Conservation (phyloP, 2,888 invertebrate species). For the Julus scandinavius region DNA sequence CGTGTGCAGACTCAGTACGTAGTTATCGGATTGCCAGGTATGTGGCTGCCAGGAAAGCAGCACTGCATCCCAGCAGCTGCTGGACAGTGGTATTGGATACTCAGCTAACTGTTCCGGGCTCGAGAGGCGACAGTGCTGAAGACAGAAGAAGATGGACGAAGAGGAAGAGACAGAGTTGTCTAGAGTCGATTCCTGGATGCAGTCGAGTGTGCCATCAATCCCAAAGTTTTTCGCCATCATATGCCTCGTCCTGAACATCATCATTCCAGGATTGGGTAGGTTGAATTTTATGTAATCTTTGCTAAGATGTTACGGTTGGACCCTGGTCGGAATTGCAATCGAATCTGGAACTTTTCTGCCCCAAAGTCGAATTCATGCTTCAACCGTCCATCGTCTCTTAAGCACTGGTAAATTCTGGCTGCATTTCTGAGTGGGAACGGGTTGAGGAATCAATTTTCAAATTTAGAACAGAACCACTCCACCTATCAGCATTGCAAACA, state of each 20-base stretch:
- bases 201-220: conserved; percentile 52
- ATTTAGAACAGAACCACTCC: too few relatives aligned
- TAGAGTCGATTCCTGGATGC: conserved; percentile 54
- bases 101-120: not conserved
- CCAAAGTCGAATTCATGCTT: too few relatives aligned
- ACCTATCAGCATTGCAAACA: not conserved
- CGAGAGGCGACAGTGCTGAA: too few relatives aligned
- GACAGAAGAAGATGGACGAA: conserved; percentile 36
- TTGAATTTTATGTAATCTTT: not conserved
- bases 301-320: not conserved
- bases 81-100: too few relatives aligned
- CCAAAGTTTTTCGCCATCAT: conserved; percentile 44
- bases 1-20: not conserved
- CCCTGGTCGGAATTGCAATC: not conserved
- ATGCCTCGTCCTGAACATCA: conserved; percentile 51
- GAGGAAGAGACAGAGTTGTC: conserved; percentile 50
- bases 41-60: too few relatives aligned
- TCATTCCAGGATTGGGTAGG: conserved; percentile 54
- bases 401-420: not conserved
- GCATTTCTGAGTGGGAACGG: not conserved
- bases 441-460: not conserved
- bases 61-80: not conserved
- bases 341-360: not conserved
- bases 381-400: too few relatives aligned
- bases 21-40: not conserved